Conservation (phyloP, 2,888 invertebrate species). For the Cyaniris semiargus region DNA sequence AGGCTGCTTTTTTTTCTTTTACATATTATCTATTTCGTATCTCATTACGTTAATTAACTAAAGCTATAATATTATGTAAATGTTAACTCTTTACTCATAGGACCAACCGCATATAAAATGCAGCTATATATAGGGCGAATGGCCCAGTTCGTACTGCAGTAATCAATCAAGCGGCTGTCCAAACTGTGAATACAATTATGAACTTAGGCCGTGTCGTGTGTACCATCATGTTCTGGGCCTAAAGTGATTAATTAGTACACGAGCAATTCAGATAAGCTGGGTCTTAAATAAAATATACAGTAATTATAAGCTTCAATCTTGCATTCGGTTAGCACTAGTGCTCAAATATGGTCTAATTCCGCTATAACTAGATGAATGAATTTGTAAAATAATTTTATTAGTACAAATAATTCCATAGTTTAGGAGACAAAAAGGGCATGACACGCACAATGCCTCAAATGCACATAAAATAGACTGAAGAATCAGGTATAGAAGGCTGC, state of each 20-base stretch:
- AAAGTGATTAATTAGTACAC: slow-evolving; percentile 67
- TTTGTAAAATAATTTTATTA: too few species aligned
- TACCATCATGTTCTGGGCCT: slow-evolving; percentile 58
- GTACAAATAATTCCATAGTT: too few species aligned
- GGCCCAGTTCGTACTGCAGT: slow-evolving; percentile 56
- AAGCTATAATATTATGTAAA: background rate
- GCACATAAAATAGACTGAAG: too few species aligned
- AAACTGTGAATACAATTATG: slow-evolving; percentile 78
- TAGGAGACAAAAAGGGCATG: too few species aligned
- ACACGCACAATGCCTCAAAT: too few species aligned
- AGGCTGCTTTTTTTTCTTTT: too few species aligned
- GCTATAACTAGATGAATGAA: too few species aligned
- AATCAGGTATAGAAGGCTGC: too few species aligned
- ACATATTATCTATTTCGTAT: too few species aligned
- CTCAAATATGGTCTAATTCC: too few species aligned
- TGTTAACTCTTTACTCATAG: background rate
- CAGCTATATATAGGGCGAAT: slow-evolving; percentile 36
- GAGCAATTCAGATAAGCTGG: slow-evolving; percentile 5
- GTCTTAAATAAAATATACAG: slow-evolving; percentile 5
- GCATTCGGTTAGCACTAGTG: background rate
- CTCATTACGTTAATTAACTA: too few species aligned
- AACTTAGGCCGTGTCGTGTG: slow-evolving; percentile 73
- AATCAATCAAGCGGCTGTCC: slow-evolving; percentile 75
- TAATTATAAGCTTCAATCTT: background rate
- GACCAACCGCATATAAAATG: slow-evolving; percentile 37